Evolutionary conservation across 2,888 invertebrate genomes (phyloP).

Genomic region (Orthosia cruda): DNA sequence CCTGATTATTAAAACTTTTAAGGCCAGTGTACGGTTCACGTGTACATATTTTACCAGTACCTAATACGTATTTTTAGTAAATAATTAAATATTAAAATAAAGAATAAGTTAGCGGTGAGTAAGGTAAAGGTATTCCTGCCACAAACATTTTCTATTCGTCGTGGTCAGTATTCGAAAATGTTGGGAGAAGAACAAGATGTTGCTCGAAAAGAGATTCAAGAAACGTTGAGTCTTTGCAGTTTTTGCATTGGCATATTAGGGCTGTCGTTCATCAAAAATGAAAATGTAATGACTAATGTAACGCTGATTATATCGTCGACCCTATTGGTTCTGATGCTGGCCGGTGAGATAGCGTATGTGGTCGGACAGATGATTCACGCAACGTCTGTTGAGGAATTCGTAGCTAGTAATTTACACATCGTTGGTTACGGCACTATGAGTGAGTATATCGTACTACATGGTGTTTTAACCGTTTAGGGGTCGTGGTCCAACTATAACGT

Average conservation of each 20-base stretch:
- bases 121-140: background rate
- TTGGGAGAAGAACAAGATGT: conserved; percentile 28
- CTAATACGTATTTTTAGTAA: background rate
- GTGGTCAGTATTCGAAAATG: conserved; percentile 26
- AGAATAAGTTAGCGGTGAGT: background rate
- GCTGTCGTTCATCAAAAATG: conserved; percentile 78
- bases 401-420: conserved; percentile 81
- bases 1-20: conserved; percentile 60
- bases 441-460: conserved; percentile 68
- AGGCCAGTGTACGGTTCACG: conserved; percentile 20
- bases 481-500: too few species aligned
- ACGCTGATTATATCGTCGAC: conserved; percentile 72
- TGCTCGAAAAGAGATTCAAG: conserved; percentile 76
- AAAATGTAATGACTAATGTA: conserved; percentile 64
- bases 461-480: too few species aligned
- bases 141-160: conserved; percentile 1
- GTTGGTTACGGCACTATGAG: conserved; percentile 85
- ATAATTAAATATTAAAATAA: conserved; percentile 17
- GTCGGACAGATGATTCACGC: conserved; percentile 72
- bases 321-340: conserved; percentile 74
- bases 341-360: conserved; percentile 79
- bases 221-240: conserved; percentile 77
- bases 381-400: conserved; percentile 79
- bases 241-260: conserved; percentile 79
- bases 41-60: conserved; percentile 10